Base-by-base conservation (phyloP, 2,888 invertebrate species). In the Torymus tubicola region DNA sequence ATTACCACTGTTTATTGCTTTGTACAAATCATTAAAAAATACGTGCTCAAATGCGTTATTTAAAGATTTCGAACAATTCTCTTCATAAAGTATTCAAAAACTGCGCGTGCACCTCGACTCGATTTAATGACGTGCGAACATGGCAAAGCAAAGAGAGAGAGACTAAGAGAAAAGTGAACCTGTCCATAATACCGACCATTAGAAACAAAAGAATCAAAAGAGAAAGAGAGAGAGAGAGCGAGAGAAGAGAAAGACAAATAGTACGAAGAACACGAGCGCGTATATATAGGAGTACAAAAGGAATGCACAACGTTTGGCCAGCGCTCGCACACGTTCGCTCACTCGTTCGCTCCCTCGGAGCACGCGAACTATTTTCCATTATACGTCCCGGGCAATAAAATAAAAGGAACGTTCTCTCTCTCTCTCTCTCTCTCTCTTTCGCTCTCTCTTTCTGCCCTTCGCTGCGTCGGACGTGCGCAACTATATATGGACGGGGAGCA, bases 361-460 rank as follows among this genome's bases (percentile, higher is more conserved):
- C 81, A 86, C 85, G 86, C 86, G 84, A 88, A 86, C 86, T 86
- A 87, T 88, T 78, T 78, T 87, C 85, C 83, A 87, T 87, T 87
- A 87, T 78, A 42, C 42, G 87, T 84, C 86, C 87, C 84, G 81
- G 82, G 86, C 84, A 86, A 86, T 87, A 87, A 89, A 90, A 90
- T 89, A 88, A 89, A 89, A 89, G 89, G 88, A 88, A 87, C 42
- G 42, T 8, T 31, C 31, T 31, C 31, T 31, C 31, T 31, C 31
- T 31, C 31, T 31, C 31, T 31, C 31, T 31, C 31, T 31, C 31
- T 31, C 31, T 31, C 31, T 42, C 42, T 31, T 8, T 31, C 2
- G 3, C 31, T 42, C 42, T 42, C 42, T 42, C 42, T 42, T 8
- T 42, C 42, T 86, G 85, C 84, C 87, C 86, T 86, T 84, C 82